Conservation (phyloP, 2,113 vertebrate species). For the Lonchura striata region DNA sequence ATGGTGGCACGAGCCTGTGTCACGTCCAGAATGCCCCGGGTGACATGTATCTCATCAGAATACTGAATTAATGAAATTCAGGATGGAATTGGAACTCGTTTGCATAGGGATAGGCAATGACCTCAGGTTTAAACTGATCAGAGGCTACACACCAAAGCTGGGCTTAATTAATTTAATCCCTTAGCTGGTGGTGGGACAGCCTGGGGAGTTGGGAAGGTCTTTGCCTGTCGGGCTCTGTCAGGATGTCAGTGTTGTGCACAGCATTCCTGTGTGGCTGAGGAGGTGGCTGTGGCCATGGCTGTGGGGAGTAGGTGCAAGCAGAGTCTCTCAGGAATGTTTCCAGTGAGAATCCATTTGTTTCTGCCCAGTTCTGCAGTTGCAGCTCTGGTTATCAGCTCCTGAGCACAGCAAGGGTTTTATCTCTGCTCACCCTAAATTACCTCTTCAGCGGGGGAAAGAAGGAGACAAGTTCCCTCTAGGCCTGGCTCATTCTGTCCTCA, state of each 20-base stretch:
- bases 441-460: not conserved
- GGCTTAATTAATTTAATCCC: not conserved
- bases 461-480: not conserved
- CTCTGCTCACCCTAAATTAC: not conserved
- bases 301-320: not conserved
- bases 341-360: not conserved
- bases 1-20: not conserved
- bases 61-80: not conserved
- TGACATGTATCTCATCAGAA: not conserved
- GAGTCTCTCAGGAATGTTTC: not conserved
- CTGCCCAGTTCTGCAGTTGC: not conserved
- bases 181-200: not conserved
- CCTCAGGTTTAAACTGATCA: not conserved
- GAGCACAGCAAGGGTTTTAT: not conserved
- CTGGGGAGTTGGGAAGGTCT: not conserved
- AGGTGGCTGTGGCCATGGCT: not conserved
- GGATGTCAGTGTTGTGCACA: not conserved
- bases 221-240: accelerated
- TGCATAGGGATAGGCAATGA: not conserved
- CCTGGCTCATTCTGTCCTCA: not conserved
- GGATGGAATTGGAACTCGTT: not conserved
- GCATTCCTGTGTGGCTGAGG: not conserved
- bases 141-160: not conserved
- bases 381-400: not conserved
- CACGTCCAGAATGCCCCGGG: not conserved